Evolutionary conservation across 1,140 invertebrate species (phyloP).

Genomic region (Heliconius melpomene): DNA sequence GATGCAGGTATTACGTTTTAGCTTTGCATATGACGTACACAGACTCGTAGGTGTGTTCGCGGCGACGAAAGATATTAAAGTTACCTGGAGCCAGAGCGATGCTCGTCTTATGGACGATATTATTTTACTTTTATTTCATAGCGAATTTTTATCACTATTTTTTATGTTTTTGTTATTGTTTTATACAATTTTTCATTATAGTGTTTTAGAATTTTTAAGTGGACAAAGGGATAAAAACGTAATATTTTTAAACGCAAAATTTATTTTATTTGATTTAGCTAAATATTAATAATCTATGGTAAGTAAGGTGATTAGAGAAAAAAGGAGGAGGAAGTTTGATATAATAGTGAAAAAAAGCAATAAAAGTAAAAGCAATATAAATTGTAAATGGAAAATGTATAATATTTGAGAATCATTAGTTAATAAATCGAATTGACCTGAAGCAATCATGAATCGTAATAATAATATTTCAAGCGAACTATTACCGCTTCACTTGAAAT

Average conservation of each 20-base stretch:
- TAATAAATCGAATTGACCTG: slow-evolving; percentile 37
- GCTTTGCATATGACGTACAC: neutral
- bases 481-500: slow-evolving; percentile 34
- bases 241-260: too few species aligned
- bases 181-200: neutral
- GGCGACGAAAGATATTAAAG: slow-evolving; percentile 5
- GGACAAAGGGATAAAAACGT: too few species aligned
- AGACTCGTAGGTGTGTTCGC: neutral
- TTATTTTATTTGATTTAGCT: too few species aligned
- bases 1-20: neutral
- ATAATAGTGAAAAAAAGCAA: too few species aligned
- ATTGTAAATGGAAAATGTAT: neutral
- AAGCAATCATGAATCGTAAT: slow-evolving; percentile 34
- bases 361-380: neutral
- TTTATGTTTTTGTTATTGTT: neutral
- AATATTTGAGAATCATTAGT: slow-evolving; percentile 9
- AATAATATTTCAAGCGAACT: slow-evolving; percentile 33
- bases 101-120: neutral
- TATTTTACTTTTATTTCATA: neutral
- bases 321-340: too few species aligned
- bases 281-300: too few species aligned
- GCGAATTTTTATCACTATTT: neutral
- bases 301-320: too few species aligned
- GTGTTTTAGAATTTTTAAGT: neutral
- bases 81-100: neutral